phyloP scores from a whole-genome alignment of 2,113 vertebrate genomes.

The Triplophysa dalaica region DNA sequence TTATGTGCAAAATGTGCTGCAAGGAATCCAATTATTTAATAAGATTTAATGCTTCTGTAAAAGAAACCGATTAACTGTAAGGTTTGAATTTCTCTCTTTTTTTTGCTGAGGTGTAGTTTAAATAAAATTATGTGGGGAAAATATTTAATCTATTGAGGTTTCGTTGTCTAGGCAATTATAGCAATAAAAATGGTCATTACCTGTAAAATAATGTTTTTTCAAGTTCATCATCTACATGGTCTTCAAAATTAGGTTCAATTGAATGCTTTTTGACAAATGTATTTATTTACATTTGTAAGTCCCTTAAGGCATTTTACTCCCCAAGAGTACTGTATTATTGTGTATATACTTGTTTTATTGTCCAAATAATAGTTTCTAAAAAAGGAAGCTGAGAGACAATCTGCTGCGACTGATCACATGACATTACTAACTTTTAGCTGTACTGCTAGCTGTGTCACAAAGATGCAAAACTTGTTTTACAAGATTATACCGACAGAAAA shows the following conservation, averaged over 20 bases:
- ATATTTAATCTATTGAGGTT: not conserved
- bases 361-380: no score
- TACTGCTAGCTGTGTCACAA: not conserved
- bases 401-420: not conserved
- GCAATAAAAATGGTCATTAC: no score
- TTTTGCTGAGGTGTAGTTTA: not conserved
- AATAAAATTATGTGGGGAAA: not conserved
- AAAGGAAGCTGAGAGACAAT: not conserved
- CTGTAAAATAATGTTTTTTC: no score
- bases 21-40: not conserved
- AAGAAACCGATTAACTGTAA: not conserved
- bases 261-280: no score
- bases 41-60: not conserved
- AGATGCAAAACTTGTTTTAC: not conserved
- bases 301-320: no score
- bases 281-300: no score
- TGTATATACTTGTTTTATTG: no score
- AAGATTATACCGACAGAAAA: not conserved
- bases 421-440: not conserved
- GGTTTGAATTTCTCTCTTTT: not conserved
- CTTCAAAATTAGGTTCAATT: no score
- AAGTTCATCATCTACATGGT: no score
- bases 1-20: not conserved
- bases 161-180: no score
- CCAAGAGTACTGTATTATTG: no score